Evolutionary conservation across 2,113 vertebrate species (phyloP), one percentile per base, ranked within the genome.

Genomic region (Pavo muticus): DNA sequence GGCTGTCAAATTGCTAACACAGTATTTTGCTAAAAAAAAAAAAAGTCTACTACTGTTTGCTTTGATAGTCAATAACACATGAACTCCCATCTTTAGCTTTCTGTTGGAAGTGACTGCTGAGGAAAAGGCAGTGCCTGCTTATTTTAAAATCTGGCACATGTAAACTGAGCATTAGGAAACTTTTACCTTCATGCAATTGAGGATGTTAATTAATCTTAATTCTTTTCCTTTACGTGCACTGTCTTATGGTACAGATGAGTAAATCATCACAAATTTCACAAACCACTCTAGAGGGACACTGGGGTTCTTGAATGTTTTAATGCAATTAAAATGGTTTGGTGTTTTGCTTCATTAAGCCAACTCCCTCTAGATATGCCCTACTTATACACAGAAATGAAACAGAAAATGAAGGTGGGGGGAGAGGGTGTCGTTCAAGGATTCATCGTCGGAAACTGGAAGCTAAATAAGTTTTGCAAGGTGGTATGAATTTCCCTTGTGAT

Each of bases 311-410:
- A 80, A 87, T 47, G 48, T 95, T 97, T 95, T 97, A 96, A 98
- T 95, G 91, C 92, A 84, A 97, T 97, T 97, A 30, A 97, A 98
- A 98, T 96, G 94, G 77, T 90, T 94, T 95, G 59, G 77, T 83
- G 94, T 79, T 95, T 96, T 97, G 96, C 96, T 95, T 97, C 96
- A 97, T 98, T 98, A 98, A 94, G 74, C 73, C 45, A 91, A 52
- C 35, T 97, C 95, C 96, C 97, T 97, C 88, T 95, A 97, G 95
- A 92, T 83, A 91, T 39, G 84, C 52, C 91, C 93, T 97, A 97
- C 74, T 97, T 97, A 91, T 52, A 95, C 25, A 44, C 48, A 60
- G 94, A 96, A 97, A 96, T 74, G 71, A 84, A 95, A 85, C 57
- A 95, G 85, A 72, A 94, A 86, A 19, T 23, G 14, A 57, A 45